Evolutionary conservation across 2,888 invertebrate genomes (phyloP).

Genomic region (Ptilodon capucinus): DNA sequence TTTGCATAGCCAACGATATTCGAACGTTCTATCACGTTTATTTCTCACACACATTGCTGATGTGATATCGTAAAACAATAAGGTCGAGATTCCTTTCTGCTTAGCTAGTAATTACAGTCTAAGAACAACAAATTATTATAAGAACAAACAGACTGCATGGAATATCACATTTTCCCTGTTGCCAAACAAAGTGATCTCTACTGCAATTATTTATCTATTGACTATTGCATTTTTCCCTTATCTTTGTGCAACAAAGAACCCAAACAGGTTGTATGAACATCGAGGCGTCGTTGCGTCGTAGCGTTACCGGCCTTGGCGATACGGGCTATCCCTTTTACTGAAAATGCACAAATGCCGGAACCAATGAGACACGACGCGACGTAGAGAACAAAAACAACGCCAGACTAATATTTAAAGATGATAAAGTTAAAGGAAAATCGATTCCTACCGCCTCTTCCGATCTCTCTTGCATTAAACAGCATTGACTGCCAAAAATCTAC

Average conservation of each 20-base stretch:
- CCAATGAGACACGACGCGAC: neutral
- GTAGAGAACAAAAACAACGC: too few species aligned
- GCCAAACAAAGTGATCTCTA: neutral
- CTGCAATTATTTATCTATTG: neutral
- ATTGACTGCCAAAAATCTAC: too few species aligned
- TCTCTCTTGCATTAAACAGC: too few species aligned
- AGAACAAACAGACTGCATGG: neutral
- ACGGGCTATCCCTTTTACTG: constrained; percentile 1
- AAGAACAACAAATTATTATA: neutral
- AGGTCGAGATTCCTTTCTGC: neutral
- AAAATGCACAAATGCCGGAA: neutral
- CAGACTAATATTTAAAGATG: too few species aligned
- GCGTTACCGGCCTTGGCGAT: neutral
- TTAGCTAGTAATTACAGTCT: neutral
- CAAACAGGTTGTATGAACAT: neutral
- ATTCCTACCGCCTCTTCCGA: too few species aligned
- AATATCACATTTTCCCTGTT: neutral
- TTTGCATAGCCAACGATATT: neutral
- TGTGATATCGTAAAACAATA: neutral
- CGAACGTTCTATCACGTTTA: neutral
- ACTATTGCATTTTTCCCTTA: neutral
- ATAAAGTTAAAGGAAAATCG: too few species aligned
- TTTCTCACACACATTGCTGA: neutral
- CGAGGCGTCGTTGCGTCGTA: neutral
- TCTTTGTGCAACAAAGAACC: neutral